These are phyloP conservation scores for Aphis gossypii DNA, from an alignment of 1,140 invertebrate species.

Conservation along the genomic window DNA sequence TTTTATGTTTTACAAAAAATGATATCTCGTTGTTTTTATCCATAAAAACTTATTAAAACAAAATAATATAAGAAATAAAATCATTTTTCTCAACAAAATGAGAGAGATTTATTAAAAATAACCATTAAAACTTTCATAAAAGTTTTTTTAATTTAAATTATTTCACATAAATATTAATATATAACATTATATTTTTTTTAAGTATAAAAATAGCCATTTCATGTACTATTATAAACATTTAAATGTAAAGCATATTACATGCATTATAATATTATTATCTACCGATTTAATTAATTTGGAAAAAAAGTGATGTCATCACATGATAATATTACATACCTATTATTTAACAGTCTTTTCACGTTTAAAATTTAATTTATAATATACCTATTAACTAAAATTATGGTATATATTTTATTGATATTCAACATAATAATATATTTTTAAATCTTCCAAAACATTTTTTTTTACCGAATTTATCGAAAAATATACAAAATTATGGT, in stretches of 20 bases:
- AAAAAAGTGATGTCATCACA: neutral
- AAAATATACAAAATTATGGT: too few relatives aligned
- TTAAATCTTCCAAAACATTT: too few relatives aligned
- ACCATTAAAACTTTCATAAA: neutral
- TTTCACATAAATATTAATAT: constrained; percentile 1
- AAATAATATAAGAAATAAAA: neutral
- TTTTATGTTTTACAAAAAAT: neutral
- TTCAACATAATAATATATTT: too few relatives aligned
- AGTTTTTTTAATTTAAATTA: constrained; percentile 3
- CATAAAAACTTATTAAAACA: neutral
- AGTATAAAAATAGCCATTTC: neutral
- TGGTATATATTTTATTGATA: too few relatives aligned
- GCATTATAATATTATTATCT: neutral
- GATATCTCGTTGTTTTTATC: neutral
- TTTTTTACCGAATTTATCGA: too few relatives aligned
- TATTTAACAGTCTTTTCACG: too few relatives aligned
- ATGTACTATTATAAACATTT: neutral
- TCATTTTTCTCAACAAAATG: neutral
- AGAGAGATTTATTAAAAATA: neutral
- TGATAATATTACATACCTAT: too few relatives aligned
- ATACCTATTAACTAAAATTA: too few relatives aligned
- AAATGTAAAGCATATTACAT: neutral
- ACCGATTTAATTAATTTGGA: neutral
- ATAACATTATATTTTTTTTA: neutral
- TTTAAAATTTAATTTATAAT: too few relatives aligned